Conservation (phyloP, 2,888 invertebrate species). For the Anthoptus insignis region DNA sequence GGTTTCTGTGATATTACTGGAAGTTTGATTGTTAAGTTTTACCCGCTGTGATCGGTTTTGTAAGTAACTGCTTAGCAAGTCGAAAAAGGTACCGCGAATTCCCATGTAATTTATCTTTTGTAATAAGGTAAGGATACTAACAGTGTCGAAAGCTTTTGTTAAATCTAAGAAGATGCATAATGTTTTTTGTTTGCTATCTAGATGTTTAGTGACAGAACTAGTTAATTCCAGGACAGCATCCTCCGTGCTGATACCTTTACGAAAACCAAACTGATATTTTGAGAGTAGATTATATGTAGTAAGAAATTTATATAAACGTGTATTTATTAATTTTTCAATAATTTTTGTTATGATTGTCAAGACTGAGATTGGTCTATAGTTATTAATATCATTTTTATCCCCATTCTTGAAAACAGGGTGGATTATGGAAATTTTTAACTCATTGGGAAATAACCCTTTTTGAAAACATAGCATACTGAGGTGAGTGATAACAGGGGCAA, state of each 20-base stretch:
- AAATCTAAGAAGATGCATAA: background rate
- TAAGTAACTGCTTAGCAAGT: background rate
- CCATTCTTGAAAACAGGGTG: background rate
- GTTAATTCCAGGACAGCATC: background rate
- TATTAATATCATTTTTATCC: background rate
- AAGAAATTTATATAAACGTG: background rate
- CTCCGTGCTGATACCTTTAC: background rate
- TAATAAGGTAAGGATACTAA: too few species aligned
- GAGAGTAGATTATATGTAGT: background rate
- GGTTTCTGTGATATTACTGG: background rate
- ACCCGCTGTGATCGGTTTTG: background rate
- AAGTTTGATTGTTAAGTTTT: background rate
- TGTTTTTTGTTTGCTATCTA: background rate
- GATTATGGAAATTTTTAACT: background rate
- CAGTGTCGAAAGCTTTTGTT: conserved; percentile 3
- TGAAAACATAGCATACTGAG: background rate
- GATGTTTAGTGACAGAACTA: background rate
- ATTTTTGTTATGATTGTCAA: background rate
- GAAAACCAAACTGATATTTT: background rate
- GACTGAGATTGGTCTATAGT: too few species aligned
- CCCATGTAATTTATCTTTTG: too few species aligned
- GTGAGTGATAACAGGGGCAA: background rate
- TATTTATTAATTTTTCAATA: background rate
- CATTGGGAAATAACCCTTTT: background rate
- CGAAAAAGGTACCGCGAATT: background rate